Evolutionary conservation across 2,113 vertebrate species (phyloP), one percentile per base, ranked within the genome.

Genomic region (Gambusia holbrooki): DNA sequence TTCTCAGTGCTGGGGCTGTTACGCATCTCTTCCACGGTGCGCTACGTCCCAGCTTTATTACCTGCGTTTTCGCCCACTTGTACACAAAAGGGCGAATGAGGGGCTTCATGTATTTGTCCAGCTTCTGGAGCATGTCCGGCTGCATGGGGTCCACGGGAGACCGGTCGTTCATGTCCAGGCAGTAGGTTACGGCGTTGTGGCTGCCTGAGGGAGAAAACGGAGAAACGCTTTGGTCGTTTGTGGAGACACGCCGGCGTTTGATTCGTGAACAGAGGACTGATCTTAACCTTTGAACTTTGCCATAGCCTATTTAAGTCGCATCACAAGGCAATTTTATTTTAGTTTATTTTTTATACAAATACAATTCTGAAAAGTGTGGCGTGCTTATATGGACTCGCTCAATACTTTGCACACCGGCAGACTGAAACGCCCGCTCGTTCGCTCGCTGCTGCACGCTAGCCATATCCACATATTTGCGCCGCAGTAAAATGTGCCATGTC

Each of bases 151-250:
- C 94, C 4, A 95, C 90, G 1, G 95, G 94, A 32, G 94, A 95
- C 40, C 90, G 79, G 84, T 94, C 83, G 15, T 93, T 93, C 81
- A 71, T 94, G 63, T 95, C 95, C 92, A 95, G 92, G 77, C 94
- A 94, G 89, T 95, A 95, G 2, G 94, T 95, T 70, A 95, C 91
- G 6, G 93, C 93, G 58, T 95, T 95, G 88, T 95, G 95, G 83
- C 94, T 95, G 64, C 95, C 95, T 95, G 22, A 19, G 68, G 67
- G 63, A 25, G 29, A 65, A 62, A 63, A 37, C 10, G 10, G 0
- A 76, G 8, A 76, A 32, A 61, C 25, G 33, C 63, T 14, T 33
- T 32, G 28, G 45, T 45, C 60, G 66, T 29, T 15, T 35, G 74
- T 2, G 5, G 32, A 63, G 25, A 66, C 8, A 22, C 14, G 22